These are phyloP conservation scores for Heteromyza rotundicornis DNA, from an alignment of 2,888 invertebrate genomes.

Conservation along the genomic window DNA sequence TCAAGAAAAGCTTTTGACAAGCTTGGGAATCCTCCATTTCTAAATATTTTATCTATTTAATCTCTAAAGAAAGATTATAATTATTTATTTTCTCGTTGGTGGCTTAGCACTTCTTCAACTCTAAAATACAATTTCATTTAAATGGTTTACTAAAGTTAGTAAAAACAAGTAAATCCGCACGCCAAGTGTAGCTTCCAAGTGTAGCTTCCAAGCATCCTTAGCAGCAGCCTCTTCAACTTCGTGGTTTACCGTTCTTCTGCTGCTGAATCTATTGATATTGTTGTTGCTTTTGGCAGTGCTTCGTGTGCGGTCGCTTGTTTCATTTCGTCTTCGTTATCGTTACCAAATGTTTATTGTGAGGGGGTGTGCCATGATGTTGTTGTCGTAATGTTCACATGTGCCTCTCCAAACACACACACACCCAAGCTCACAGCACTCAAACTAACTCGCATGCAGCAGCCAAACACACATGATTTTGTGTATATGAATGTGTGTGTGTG, in stretches of 20 bases:
- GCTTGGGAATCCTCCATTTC: too few species aligned
- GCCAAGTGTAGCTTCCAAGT: not conserved
- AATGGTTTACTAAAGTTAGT: too few species aligned
- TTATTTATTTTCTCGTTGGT: too few species aligned
- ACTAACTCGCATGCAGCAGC: too few species aligned
- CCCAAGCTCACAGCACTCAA: conserved; percentile 4
- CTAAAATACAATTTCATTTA: too few species aligned
- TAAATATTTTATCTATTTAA: too few species aligned
- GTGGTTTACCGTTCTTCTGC: conserved; percentile 16
- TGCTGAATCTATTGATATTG: conserved; percentile 2
- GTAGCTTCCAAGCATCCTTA: not conserved
- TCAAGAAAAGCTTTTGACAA: too few species aligned
- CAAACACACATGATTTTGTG: not conserved
- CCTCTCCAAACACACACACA: not conserved
- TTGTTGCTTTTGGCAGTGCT: not conserved
- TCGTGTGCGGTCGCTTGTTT: not conserved
- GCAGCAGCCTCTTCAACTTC: conserved; percentile 8
- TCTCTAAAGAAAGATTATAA: too few species aligned
- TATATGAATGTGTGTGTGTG: conserved; percentile 11
- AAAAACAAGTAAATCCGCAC: not conserved
- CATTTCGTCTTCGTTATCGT: not conserved
- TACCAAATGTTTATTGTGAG: not conserved
- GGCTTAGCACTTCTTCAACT: too few species aligned
- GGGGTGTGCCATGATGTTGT: too few species aligned
- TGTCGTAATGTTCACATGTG: conserved; percentile 7